phyloP scores from a whole-genome alignment of 30 jellyfish, hydroid and myxozoan species.

The Turritopsis rubra region DNA sequence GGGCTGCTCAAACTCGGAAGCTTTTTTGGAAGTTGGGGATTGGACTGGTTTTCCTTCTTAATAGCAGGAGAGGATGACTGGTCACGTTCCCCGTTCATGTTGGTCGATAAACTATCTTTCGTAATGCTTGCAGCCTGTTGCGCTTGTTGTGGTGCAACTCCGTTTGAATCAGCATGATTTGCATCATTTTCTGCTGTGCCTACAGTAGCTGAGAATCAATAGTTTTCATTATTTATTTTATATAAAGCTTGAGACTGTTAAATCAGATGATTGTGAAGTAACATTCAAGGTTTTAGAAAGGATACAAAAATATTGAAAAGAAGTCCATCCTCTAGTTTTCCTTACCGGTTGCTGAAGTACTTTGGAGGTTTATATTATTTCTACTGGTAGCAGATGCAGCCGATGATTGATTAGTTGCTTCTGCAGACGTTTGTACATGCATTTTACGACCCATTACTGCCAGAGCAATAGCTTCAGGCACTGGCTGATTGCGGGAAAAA shows the following conservation, averaged over 20 bases:
- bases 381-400: not conserved
- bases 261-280: too few species aligned
- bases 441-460: slow-evolving; percentile 69
- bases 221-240: not conserved
- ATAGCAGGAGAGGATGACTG: not conserved
- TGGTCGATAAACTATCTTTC: not conserved
- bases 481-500: slow-evolving; percentile 77
- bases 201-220: not conserved
- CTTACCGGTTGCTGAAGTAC: not conserved
- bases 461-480: slow-evolving; percentile 74
- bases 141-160: not conserved
- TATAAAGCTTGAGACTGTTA: too few species aligned
- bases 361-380: slow-evolving; percentile 6
- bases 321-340: too few species aligned
- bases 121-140: not conserved
- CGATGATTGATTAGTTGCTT: slow-evolving; percentile 5
- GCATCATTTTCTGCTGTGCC: not conserved
- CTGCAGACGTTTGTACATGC: slow-evolving; percentile 20
- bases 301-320: too few species aligned
- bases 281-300: too few species aligned
- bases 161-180: not conserved
- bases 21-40: slow-evolving; percentile 49
- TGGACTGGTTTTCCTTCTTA: not conserved
- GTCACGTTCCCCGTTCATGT: not conserved
- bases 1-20: slow-evolving; percentile 77